Evolutionary conservation across 2,797 vertebrate species (phyloP).

Genomic region (Botia almorhae): DNA sequence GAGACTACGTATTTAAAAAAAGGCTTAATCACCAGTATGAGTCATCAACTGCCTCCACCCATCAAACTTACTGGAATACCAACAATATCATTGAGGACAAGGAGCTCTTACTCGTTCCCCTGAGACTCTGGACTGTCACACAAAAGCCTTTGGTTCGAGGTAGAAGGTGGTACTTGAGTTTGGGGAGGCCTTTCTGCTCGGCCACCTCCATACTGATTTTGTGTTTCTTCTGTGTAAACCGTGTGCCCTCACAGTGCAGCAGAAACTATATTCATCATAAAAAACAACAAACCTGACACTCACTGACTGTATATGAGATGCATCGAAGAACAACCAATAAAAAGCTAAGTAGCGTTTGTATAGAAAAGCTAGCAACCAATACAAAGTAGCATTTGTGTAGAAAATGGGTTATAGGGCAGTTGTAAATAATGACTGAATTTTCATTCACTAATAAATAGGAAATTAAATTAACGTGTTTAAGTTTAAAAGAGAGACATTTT

Average conservation of each 20-base stretch:
- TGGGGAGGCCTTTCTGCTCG: constrained; percentile 90
- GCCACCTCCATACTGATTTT: constrained; percentile 96
- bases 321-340: neutral
- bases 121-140: constrained; percentile 89
- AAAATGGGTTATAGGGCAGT: neutral
- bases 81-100: neutral
- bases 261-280: constrained; percentile 81
- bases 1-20: neutral
- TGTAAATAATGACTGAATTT: neutral
- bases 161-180: constrained; percentile 94
- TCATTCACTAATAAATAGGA: too few relatives aligned
- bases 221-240: constrained; percentile 94
- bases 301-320: neutral
- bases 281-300: neutral
- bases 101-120: constrained; percentile 86
- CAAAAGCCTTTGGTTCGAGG: constrained; percentile 96
- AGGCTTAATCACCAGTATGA: neutral
- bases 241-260: constrained; percentile 94
- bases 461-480: too few relatives aligned
- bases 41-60: neutral
- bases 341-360: neutral
- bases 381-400: neutral
- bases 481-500: too few relatives aligned
- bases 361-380: neutral
- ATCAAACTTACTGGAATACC: neutral